Evolutionary conservation across 2,113 vertebrate genomes (phyloP), one percentile per base, ranked within the genome.

Genomic region (Perca fluviatilis): DNA sequence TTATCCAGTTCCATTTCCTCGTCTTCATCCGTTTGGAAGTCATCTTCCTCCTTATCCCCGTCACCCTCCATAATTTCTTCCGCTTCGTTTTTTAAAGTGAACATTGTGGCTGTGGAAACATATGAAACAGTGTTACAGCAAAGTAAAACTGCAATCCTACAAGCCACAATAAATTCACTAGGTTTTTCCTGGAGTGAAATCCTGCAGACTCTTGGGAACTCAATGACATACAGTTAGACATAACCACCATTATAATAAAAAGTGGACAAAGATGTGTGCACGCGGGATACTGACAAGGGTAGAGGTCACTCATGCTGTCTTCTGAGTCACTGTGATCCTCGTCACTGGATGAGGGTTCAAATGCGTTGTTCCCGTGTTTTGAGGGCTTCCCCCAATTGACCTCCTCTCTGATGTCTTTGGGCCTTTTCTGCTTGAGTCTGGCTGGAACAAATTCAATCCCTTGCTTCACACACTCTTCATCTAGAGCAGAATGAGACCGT

Each of bases 261-360:
- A 47, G 14, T 18, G 25, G 12, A 70, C 49, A 49, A 57, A 56
- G 4, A 9, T 14, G 30, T 69, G 53, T 54, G 62, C 14, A 23
- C 11, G 12, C 4, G 25, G 56, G 67, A 61, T 61, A 90, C 97
- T 96, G 77, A 99, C 98, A 0, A 33, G 98, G 98, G 71, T 99
- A 99, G 62, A 99, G 93, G 91, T 99, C 98, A 2, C 96, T 97
- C 98, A 99, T 95, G 94, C 97, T 99, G 95, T 98, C 97, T 0
- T 96, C 96, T 0, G 97, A 97, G 60, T 97, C 94, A 0, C 90
- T 94, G 67, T 88, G 91, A 0, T 95, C 96, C 0, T 93, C 96
- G 0, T 92, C 93, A 0, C 96, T 96, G 88, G 95, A 93, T 0
- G 82, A 64, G 0, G 96, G 95, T 15, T 96, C 95, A 96, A 97